Percentiles rank a stretch among this genome's conserved stretches.
phyloP scores from a whole-genome alignment of 2,888 invertebrate species.

The Muschampia plurimacula region DNA sequence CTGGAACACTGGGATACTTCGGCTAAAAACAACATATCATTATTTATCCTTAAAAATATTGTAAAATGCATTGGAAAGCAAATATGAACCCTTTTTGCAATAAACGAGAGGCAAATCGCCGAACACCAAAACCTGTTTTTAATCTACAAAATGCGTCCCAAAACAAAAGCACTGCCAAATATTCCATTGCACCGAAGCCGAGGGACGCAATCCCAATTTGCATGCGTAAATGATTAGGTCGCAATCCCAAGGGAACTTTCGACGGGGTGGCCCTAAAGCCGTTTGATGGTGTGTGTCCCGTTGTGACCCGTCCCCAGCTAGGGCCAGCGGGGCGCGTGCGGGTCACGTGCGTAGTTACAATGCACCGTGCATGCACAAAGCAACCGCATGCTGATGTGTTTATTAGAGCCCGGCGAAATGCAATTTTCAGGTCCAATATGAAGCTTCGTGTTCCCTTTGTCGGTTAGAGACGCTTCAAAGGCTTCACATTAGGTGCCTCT shows the following conservation, averaged over 20 bases:
- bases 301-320: constrained; percentile 29
- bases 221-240: constrained; percentile 57
- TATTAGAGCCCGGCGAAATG: constrained; percentile 37
- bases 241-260: constrained; percentile 39
- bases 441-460: constrained; percentile 14
- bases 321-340: constrained; percentile 43
- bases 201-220: constrained; percentile 46
- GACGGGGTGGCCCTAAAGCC: constrained; percentile 26
- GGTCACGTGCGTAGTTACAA: constrained; percentile 48
- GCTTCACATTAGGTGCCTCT: background rate
- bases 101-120: background rate
- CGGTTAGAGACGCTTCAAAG: constrained; percentile 3
- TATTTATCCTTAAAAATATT: background rate
- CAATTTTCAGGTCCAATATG: constrained; percentile 47
- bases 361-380: constrained; percentile 23
- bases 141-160: constrained; percentile 15
- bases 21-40: background rate
- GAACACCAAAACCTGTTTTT: constrained; percentile 28
- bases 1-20: no score
- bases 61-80: background rate
- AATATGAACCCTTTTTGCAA: background rate
- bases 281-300: constrained; percentile 29
- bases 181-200: constrained; percentile 16
- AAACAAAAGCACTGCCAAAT: constrained; percentile 26
- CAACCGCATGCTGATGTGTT: constrained; percentile 36